Evolutionary conservation across 2,113 vertebrate genomes (phyloP).

Genomic region (Pollachius pollachius): DNA sequence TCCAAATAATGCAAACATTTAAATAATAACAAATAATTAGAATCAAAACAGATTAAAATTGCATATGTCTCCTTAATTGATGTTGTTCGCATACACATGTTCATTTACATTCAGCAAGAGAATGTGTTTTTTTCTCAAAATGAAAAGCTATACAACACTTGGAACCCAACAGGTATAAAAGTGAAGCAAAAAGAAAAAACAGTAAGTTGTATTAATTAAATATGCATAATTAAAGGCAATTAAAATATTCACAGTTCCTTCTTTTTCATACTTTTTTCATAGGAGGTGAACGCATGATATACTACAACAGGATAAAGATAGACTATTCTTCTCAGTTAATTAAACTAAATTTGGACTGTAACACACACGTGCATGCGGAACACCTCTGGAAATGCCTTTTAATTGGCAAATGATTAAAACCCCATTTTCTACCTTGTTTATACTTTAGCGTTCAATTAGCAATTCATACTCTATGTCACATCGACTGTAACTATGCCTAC

Average conservation of each 20-base stretch:
- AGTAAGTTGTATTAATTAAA: conserved; percentile 53
- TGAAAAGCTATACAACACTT: neutral
- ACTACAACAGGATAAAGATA: conserved; percentile 48
- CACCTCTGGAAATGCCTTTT: conserved; percentile 51
- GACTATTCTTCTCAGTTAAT: conserved; percentile 50
- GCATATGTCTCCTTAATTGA: neutral
- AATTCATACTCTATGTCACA: conserved; percentile 29
- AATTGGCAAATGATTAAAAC: conserved; percentile 68
- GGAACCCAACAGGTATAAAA: conserved; percentile 38
- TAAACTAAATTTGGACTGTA: conserved; percentile 46
- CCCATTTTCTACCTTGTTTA: conserved; percentile 49
- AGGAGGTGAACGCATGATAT: conserved; percentile 40
- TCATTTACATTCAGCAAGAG: too few species aligned
- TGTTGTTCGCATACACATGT: neutral
- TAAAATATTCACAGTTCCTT: conserved; percentile 42
- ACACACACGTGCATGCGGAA: conserved; percentile 45
- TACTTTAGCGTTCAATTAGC: conserved; percentile 59
- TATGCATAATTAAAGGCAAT: conserved; percentile 57
- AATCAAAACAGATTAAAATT: neutral
- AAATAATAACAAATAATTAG: neutral
- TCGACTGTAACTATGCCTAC: conserved; percentile 12
- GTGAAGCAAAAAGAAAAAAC: conserved; percentile 37
- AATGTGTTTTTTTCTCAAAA: neutral
- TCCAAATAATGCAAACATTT: neutral
- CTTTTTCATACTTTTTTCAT: neutral